Evolutionary conservation across 2,888 invertebrate genomes (phyloP), one percentile per base, ranked within the genome.

Genomic region (Caenorhabditis sp.): DNA sequence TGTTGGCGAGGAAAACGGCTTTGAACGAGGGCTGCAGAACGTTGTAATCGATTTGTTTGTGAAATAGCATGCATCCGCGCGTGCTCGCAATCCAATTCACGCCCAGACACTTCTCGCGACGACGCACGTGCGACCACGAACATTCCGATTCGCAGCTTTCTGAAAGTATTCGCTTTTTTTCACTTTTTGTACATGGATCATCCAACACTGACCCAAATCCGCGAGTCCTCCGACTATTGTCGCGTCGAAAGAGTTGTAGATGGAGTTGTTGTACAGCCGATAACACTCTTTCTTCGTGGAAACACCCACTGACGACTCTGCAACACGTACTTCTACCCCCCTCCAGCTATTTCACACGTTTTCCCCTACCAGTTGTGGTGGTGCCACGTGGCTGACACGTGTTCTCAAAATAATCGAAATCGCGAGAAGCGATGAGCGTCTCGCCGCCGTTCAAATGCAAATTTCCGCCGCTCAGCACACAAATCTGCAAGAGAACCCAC

Each of bases 391-490:
- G 75, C 26, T 73, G 74, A 45, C 80, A 80, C 2, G 62, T 72
- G 30, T 80, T 80, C 20, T 80, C 80, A 50, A 56, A 78, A 32
- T 80, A 80, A 26, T 80, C 80, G 32, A 50, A 75, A 8, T 73
- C 75, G 13, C 55, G 22, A 2, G 66, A 65, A 0, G 15, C 24
- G 6, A 63, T n/a, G 6, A 80, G 15, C n/a, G 68, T 68, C 1
- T 55, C 55, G 5, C 46, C 80, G 13, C 61, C 62, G 43, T 80
- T 80, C 32, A 80, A 26, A 35, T 78, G 74, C 15, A 75, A 32
- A 55, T 73, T 80, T 20, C 80, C 80, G 17, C 80, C 80, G 24
- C 75, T 80, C 17, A 80, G 41, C 22, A 66, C 70, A 32, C 80
- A 80, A 8, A 37, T 48, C 75, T 75, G 35, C 22, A 55, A 24